These are phyloP conservation scores for Papilio helenus DNA, from an alignment of 1,140 invertebrate species.

Conservation along the genomic window DNA sequence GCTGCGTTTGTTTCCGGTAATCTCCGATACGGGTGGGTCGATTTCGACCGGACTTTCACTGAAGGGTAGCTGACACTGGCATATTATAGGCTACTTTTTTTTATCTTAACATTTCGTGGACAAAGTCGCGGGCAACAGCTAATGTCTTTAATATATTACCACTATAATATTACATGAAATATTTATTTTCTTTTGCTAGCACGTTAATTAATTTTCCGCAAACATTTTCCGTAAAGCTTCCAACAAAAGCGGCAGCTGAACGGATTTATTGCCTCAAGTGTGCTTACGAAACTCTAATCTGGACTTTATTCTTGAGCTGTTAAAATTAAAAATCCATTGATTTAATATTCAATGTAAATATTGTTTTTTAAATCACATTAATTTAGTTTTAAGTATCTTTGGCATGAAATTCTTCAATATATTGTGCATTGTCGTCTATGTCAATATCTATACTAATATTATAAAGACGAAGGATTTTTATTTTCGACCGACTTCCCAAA, in stretches of 20 bases:
- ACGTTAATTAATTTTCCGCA: conserved; percentile 13
- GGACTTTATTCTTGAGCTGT: not conserved
- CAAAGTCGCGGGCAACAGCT: too few relatives aligned
- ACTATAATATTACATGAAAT: not conserved
- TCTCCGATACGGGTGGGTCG: too few relatives aligned
- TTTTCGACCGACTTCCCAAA: too few relatives aligned
- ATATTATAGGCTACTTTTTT: too few relatives aligned
- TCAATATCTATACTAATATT: too few relatives aligned
- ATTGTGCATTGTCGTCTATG: not conserved
- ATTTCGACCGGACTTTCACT: too few relatives aligned
- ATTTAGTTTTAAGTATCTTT: not conserved
- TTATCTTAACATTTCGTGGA: too few relatives aligned
- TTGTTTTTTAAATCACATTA: not conserved
- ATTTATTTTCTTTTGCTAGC: not conserved
- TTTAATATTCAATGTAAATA: not conserved
- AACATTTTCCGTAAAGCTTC: conserved; percentile 1
- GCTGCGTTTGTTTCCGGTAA: too few relatives aligned
- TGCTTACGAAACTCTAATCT: not conserved
- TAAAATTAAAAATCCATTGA: conserved; percentile 5
- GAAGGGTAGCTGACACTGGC: too few relatives aligned
- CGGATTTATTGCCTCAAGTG: not conserved
- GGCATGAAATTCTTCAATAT: not conserved
- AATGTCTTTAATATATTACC: not conserved
- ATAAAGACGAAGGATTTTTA: too few relatives aligned
- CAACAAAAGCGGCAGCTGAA: conserved; percentile 7